phyloP scores from a whole-genome alignment of 2,113 vertebrate genomes.

The Pelodiscus sinensis region DNA sequence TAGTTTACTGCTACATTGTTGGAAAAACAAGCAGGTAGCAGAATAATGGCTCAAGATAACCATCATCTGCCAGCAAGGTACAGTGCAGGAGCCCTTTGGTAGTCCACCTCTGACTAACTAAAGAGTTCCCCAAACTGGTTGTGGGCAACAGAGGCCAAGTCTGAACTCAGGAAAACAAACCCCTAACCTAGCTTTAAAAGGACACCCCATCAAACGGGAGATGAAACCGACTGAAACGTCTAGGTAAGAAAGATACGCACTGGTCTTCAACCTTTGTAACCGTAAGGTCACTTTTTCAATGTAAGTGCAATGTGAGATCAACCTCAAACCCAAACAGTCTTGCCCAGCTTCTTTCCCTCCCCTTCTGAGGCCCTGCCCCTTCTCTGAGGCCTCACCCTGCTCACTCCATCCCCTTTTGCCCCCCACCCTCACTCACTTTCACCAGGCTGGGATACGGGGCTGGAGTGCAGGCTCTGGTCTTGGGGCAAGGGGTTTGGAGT shows the following conservation, averaged over 20 bases:
- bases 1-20: background rate
- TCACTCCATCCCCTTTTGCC: too few species aligned
- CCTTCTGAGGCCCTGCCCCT: too few species aligned
- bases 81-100: background rate
- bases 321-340: too few species aligned
- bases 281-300: too few species aligned
- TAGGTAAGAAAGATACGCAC: background rate
- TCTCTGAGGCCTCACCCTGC: too few species aligned
- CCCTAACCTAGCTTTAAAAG: background rate
- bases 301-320: too few species aligned
- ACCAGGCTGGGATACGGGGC: too few species aligned
- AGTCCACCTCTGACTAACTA: background rate
- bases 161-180: background rate
- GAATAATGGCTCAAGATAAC: background rate
- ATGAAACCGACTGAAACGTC: background rate
- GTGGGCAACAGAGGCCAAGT: background rate
- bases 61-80: background rate
- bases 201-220: background rate
- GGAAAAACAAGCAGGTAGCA: background rate
- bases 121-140: background rate
- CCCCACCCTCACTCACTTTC: too few species aligned
- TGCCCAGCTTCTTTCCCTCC: too few species aligned
- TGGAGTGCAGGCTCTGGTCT: too few species aligned
- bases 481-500: too few species aligned
- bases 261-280: too few species aligned